Conservation (phyloP, 1,140 invertebrate genomes). For the Diorhabda carinulata region DNA sequence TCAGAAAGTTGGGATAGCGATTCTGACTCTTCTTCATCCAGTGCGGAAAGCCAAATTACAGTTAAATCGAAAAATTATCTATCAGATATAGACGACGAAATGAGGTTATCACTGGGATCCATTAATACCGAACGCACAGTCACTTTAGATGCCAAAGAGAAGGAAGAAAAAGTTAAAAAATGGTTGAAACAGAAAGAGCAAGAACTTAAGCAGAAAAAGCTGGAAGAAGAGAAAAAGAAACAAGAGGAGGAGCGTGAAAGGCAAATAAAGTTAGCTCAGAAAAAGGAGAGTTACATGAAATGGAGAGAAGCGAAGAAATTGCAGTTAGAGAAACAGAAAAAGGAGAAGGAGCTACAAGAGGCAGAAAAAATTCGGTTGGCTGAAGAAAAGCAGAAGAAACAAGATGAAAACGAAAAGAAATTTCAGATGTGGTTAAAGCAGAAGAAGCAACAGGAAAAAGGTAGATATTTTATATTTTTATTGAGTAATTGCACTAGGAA, state of each 20-base stretch:
- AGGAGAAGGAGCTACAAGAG: slow-evolving; percentile 30
- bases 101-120: slow-evolving; percentile 34
- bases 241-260: slow-evolving; percentile 30
- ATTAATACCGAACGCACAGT: slow-evolving; percentile 22
- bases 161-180: slow-evolving; percentile 31
- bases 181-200: slow-evolving; percentile 39
- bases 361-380: slow-evolving; percentile 39
- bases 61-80: slow-evolving; percentile 19
- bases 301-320: slow-evolving; percentile 42
- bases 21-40: slow-evolving; percentile 12
- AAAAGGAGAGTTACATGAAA: slow-evolving; percentile 40
- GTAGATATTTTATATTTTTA: slow-evolving; percentile 35
- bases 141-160: slow-evolving; percentile 25
- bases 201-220: slow-evolving; percentile 29
- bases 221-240: slow-evolving; percentile 26
- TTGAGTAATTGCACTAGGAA: no score
- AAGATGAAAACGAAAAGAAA: slow-evolving; percentile 50
- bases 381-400: slow-evolving; percentile 43
- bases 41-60: slow-evolving; percentile 24
- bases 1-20: slow-evolving; percentile 11
- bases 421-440: slow-evolving; percentile 51
- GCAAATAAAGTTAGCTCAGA: slow-evolving; percentile 28
- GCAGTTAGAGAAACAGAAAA: slow-evolving; percentile 37
- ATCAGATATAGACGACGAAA: slow-evolving; percentile 17
- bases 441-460: slow-evolving; percentile 53